These are phyloP conservation scores for Caenorhabditis tropicalis DNA, from an alignment of 1,140 invertebrate species.

Conservation along the genomic window DNA sequence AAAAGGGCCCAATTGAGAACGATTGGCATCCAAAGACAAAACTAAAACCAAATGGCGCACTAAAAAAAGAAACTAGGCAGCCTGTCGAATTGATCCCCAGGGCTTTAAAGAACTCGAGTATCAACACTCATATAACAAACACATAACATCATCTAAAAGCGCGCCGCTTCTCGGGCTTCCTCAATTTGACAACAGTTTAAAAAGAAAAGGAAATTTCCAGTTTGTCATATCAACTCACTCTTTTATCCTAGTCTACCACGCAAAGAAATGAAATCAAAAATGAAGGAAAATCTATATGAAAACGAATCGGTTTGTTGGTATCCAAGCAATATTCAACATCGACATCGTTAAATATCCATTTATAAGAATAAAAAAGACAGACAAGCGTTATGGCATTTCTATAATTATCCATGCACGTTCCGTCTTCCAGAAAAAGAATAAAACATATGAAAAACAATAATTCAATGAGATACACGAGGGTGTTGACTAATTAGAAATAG, in stretches of 20 bases:
- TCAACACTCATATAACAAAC: conserved; percentile 42
- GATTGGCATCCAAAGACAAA: background rate
- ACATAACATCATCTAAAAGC: conserved; percentile 37
- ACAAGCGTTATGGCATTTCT: background rate
- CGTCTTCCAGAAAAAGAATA: background rate
- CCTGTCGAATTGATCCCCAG: conserved; percentile 16
- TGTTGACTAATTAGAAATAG: conserved; percentile 7
- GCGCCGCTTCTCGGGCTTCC: background rate
- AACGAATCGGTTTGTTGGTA: no score
- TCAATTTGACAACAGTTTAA: conserved; percentile 18
- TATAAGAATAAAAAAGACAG: background rate
- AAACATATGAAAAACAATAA: background rate
- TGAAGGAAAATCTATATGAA: background rate
- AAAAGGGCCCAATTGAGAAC: conserved; percentile 13
- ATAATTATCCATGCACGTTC: conserved; percentile 27
- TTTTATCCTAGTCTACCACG: background rate
- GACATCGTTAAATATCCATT: background rate
- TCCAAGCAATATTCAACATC: background rate
- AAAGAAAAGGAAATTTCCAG: background rate
- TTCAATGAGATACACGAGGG: conserved; percentile 10
- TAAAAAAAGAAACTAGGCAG: conserved; percentile 37
- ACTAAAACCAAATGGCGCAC: background rate
- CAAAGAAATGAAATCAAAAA: background rate
- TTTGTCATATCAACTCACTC: conserved; percentile 9
- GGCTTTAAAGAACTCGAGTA: conserved; percentile 17